phyloP scores from a whole-genome alignment of 2,888 invertebrate genomes.

The Tachina fera region DNA sequence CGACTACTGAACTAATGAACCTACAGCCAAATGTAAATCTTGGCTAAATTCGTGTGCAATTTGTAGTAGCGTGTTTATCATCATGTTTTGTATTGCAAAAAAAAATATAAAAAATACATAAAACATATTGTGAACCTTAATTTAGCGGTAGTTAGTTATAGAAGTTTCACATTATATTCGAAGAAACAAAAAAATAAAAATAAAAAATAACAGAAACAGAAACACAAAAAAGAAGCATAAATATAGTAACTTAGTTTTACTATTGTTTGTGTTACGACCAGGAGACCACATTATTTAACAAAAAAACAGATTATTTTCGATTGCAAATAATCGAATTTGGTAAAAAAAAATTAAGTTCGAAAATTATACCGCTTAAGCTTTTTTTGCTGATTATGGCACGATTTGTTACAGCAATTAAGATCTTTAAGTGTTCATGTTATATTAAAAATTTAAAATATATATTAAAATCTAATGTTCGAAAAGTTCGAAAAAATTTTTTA shows the following conservation, averaged over 20 bases:
- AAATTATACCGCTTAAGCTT: no score
- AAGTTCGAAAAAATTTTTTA: no score
- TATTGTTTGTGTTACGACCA: no score
- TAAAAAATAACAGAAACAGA: slow-evolving; percentile 8
- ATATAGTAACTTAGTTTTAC: slow-evolving; percentile 10
- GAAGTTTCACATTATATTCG: neutral
- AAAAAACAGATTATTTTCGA: no score
- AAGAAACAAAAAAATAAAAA: neutral
- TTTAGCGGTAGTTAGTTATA: slow-evolving; percentile 52
- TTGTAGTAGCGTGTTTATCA: slow-evolving; percentile 71
- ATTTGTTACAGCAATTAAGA: no score
- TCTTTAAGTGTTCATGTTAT: no score
- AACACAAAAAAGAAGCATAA: slow-evolving; percentile 41
- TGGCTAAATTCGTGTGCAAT: slow-evolving; percentile 71
- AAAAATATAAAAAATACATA: slow-evolving; percentile 27
- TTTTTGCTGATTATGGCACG: no score
- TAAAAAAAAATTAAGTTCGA: no score
- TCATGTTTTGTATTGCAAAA: slow-evolving; percentile 53
- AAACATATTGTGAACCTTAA: slow-evolving; percentile 57
- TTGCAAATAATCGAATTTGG: no score
- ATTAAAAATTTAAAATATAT: no score
- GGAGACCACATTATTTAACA: no score
- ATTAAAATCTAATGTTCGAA: no score
- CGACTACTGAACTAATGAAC: slow-evolving; percentile 67
- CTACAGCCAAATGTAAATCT: slow-evolving; percentile 66